Evolutionary conservation across 2,888 invertebrate genomes (phyloP).

Genomic region (Meghimatium bilineatum): DNA sequence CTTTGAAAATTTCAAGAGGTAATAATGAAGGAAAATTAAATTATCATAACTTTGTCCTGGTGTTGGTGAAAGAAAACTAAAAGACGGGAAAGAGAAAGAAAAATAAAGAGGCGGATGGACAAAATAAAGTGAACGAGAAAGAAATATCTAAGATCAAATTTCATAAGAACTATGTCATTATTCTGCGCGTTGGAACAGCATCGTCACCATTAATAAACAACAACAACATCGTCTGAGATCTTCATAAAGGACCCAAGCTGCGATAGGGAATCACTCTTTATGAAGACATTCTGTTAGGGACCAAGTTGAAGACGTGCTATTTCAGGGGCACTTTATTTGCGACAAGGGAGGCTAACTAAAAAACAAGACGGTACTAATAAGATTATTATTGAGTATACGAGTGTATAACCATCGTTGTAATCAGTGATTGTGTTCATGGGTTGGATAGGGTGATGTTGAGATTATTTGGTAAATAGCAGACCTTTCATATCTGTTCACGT

Average conservation of each 20-base stretch:
- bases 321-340: background rate
- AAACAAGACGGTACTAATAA: background rate
- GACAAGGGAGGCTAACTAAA: background rate
- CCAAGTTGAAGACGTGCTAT: background rate
- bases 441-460: too few relatives aligned
- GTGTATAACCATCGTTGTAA: too few relatives aligned
- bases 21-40: too few relatives aligned
- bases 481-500: too few relatives aligned
- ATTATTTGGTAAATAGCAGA: too few relatives aligned
- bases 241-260: background rate
- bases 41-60: too few relatives aligned
- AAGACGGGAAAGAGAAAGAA: background rate
- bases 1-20: too few relatives aligned
- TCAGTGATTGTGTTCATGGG: too few relatives aligned
- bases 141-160: background rate
- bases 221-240: background rate
- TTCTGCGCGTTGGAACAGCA: background rate
- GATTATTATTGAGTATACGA: background rate
- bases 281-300: background rate
- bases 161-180: background rate
- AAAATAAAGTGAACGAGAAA: background rate
- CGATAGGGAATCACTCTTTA: background rate
- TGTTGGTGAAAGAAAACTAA: background rate
- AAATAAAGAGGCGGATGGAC: background rate
- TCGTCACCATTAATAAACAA: background rate